Base-by-base conservation (phyloP, 1,140 invertebrate genomes). In the Drosophila littoralis region DNA sequence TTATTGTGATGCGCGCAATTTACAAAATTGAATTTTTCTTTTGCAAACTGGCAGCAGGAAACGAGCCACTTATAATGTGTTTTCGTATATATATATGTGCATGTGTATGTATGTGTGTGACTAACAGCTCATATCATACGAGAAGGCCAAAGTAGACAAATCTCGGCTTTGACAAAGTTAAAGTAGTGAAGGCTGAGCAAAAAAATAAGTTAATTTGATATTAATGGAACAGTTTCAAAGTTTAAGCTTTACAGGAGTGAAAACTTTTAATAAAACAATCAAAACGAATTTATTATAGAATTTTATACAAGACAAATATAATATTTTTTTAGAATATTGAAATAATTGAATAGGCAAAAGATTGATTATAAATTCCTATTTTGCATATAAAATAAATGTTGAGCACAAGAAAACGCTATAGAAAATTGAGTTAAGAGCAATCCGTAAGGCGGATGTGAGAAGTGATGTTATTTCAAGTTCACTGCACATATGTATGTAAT, bases 21-120 rank as follows among this genome's bases (percentile, higher is more conserved):
- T 58, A 67, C 52, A 61, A 67, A 73, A 77, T 77, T 77, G 54
- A 57, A 57, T 73, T 73, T 73, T 60, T 74, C 13, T 15, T 55
- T 57, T 35, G 22, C 45, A 50, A 68, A 69, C 57, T 61, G 65
- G 35, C 69, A 48, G 33, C 33, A 15, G 15, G 32, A 38, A n/a
- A 40, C 42, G 9, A 54, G 15, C 17, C 17, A 42, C 54, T 57
- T 38, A 12, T 28, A 17, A 43, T 32, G 28, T 45, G 2, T 6
- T n/a, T n/a, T n/a, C n/a, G n/a, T n/a, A 10, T 54, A 12, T 9
- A 36, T 17, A 13, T 33, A 3, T 51, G 12, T n/a, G 35, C 7
- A 33, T 7, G n/a, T 43, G 32, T 5, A 33, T 52, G 13, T 52
- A 1, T 48, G 7, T 22, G 6, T 28, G 22, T 28, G 22, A 28